A percentile compares a stretch with the other conserved stretches of the same genome.
Conservation (phyloP, 1,140 invertebrate genomes). For the Ceratosolen solmsi region DNA sequence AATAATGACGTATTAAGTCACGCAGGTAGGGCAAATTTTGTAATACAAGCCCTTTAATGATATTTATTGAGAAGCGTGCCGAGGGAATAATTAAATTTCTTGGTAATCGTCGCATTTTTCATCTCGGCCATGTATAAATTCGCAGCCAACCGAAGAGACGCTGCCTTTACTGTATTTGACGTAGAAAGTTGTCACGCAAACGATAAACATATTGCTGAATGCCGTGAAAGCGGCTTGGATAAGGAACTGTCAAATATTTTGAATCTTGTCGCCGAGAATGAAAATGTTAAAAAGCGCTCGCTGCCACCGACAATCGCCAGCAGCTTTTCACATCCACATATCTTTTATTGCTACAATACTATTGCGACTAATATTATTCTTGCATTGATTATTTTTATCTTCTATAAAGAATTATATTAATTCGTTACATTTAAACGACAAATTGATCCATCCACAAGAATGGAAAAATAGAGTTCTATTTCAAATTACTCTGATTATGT, state of each 20-base stretch:
- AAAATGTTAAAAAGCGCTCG: background rate
- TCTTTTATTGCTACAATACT: no score
- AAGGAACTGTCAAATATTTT: constrained; percentile 10
- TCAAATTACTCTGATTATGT: no score
- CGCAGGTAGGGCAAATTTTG: no score
- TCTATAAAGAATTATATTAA: no score
- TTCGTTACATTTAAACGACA: no score
- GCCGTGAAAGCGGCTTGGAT: background rate
- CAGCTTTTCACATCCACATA: background rate
- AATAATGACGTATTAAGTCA: no score
- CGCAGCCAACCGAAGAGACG: background rate
- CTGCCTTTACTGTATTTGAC: background rate
- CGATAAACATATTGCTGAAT: constrained; percentile 12
- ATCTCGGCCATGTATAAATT: background rate
- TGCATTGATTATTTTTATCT: no score
- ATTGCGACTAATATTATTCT: no score
- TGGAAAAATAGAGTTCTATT: no score
- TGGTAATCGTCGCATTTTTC: constrained; percentile 26
- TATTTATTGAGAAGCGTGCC: background rate
- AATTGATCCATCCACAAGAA: no score
- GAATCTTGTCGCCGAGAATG: background rate
- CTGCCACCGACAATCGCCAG: no score
- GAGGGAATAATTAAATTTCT: constrained; percentile 9
- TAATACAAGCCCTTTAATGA: background rate
- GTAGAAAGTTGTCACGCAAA: background rate